Evolutionary conservation across 2,113 vertebrate species (phyloP), one percentile per base, ranked within the genome.

Genomic region (Forbesichthys papilliferus): DNA sequence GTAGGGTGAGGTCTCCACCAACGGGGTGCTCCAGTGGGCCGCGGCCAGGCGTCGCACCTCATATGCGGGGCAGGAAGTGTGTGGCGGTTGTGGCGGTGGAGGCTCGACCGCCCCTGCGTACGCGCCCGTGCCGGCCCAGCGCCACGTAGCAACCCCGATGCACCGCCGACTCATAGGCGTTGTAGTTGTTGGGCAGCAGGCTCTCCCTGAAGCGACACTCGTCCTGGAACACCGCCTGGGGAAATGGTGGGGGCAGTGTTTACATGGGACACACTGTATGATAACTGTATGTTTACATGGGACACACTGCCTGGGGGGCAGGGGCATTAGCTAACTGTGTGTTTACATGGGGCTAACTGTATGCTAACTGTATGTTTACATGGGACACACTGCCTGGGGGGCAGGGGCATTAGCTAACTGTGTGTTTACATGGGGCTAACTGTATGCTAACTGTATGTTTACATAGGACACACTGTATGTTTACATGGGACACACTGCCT

Each of bases 121-220:
- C 90, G 52, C 94, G 94, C 79, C 96, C 95, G 0, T 97, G 90
- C 87, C 98, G 98, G 93, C 95, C 98, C 84, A 99, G 94, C 0
- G 96, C 96, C 1, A 98, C 91, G 90, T 95, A 99, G 78, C 90
- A 92, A 5, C 95, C 94, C 16, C 67, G 82, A 89, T 98, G 92
- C 42, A 78, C 65, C 52, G 91, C 90, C 20, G 95, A 98, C 87
- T 99, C 96, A 0, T 98, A 98, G 1, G 97, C 95, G 0, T 99
- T 99, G 92, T 98, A 99, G 87, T 98, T 97, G 84, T 99, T 99
- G 12, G 95, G 90, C 81, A 99, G 93, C 85, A 98, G 82, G 5
- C 88, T 95, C 91, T 98, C 96, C 86, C 90, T 95, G 91, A 99
- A 99, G 87, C 95, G 96, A 92, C 96, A 99, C 79, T 99, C 96